Evolutionary conservation across 1,140 invertebrate genomes (phyloP).

Genomic region (Papilio xuthus): DNA sequence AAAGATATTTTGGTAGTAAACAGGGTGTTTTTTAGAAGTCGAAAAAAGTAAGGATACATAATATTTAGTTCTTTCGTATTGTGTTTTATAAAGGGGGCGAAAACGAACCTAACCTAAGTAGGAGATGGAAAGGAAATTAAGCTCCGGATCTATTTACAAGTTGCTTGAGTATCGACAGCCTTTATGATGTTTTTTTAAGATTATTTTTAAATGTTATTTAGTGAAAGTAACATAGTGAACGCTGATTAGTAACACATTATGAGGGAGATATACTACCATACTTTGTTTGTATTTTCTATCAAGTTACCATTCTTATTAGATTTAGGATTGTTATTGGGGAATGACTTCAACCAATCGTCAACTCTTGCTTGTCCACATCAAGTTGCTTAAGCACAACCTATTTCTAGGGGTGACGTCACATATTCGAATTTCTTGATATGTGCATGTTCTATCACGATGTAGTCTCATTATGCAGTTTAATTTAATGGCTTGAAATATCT

Average conservation of each 20-base stretch:
- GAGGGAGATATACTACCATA: too few species aligned
- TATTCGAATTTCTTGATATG: not conserved
- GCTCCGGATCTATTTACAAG: not conserved
- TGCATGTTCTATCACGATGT: too few species aligned
- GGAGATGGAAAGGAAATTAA: not conserved
- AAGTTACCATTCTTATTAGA: too few species aligned
- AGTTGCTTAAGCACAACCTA: too few species aligned
- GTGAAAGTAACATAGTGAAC: not conserved
- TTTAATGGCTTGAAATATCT: not conserved
- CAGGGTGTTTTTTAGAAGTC: too few species aligned
- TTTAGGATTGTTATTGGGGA: too few species aligned
- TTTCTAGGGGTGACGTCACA: not conserved
- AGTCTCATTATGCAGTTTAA: not conserved
- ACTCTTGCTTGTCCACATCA: too few species aligned
- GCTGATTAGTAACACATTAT: not conserved
- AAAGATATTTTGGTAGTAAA: not conserved
- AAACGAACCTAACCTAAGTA: not conserved
- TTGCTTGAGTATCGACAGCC: not conserved
- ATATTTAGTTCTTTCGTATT: not conserved
- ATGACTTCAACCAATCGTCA: too few species aligned
- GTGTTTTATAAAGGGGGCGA: not conserved
- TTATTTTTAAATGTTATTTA: not conserved
- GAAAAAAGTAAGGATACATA: too few species aligned
- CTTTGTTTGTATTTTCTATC: too few species aligned
- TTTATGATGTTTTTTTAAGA: not conserved